Percentiles rank a stretch among this genome's conserved stretches.
phyloP scores from a whole-genome alignment of 2,797 vertebrate species.

The Echiichthys vipera region DNA sequence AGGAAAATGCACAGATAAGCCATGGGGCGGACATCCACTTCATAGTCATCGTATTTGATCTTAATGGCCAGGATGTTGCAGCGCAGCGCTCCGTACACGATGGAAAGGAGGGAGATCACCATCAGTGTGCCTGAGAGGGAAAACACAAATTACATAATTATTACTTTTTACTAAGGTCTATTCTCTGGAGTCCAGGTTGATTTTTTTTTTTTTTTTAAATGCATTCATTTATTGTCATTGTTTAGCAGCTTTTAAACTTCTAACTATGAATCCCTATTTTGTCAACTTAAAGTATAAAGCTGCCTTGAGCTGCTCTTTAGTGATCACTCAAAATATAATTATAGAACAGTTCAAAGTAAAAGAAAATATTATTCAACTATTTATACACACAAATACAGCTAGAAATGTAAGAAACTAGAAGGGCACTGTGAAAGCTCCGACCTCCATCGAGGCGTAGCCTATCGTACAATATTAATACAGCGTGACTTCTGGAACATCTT shows the following conservation, averaged over 20 bases:
- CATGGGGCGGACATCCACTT: conserved; percentile 88
- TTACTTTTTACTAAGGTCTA: too few species aligned
- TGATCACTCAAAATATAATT: neutral
- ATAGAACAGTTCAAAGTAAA: neutral
- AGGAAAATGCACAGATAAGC: conserved; percentile 95
- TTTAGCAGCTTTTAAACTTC: neutral
- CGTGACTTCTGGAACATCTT: too few species aligned
- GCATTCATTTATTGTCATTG: neutral
- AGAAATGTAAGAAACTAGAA: neutral
- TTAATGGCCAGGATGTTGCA: conserved; percentile 99
- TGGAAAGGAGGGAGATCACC: conserved; percentile 94
- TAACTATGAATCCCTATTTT: too few species aligned
- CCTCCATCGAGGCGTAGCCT: too few species aligned
- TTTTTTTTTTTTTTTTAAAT: neutral
- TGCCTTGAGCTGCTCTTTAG: too few species aligned
- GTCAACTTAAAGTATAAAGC: too few species aligned
- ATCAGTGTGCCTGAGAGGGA: conserved; percentile 88
- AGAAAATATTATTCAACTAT: neutral
- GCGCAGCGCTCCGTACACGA: conserved; percentile 96
- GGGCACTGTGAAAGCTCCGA: too few species aligned
- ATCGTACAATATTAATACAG: too few species aligned
- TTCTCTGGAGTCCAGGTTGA: neutral
- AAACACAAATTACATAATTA: neutral
- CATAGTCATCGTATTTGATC: conserved; percentile 96
- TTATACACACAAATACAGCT: neutral